Evolutionary conservation across 2,113 vertebrate species (phyloP).

Genomic region (Dipodomys merriami): DNA sequence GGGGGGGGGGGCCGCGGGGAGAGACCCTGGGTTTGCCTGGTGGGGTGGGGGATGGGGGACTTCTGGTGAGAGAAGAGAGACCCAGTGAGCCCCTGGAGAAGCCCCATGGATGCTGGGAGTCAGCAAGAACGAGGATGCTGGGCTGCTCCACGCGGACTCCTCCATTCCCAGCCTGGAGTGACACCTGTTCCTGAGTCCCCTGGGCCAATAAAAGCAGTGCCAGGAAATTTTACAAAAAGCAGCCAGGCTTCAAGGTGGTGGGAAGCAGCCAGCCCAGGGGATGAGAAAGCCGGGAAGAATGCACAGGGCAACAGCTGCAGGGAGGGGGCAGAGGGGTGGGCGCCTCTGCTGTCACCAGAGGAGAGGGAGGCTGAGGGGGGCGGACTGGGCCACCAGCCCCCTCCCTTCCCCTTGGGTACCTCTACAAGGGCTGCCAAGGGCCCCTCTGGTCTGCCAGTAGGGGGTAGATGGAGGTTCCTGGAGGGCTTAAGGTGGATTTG

Average conservation of each 20-base stretch:
- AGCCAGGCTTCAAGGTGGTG: slow-evolving; percentile 91
- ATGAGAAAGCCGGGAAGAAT: slow-evolving; percentile 96
- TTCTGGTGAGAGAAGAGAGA: no score
- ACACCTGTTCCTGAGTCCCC: slow-evolving; percentile 86
- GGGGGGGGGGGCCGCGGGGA: no score
- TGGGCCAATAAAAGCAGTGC: slow-evolving; percentile 88
- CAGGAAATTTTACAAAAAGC: slow-evolving; percentile 92
- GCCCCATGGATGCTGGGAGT: rapidly evolving
- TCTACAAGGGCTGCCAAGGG: not conserved
- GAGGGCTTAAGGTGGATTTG: not conserved
- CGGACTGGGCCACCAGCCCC: not conserved
- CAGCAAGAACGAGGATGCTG: not conserved
- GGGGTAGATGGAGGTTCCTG: not conserved
- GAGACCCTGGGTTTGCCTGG: no score
- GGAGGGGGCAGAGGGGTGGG: slow-evolving; percentile 66
- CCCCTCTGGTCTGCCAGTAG: not conserved
- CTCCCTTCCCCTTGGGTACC: not conserved
- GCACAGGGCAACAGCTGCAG: slow-evolving; percentile 92
- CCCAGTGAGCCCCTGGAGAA: no score
- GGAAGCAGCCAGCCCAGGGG: slow-evolving; percentile 85
- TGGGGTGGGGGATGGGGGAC: no score
- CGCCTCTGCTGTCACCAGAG: slow-evolving; percentile 58
- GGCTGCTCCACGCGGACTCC: not conserved
- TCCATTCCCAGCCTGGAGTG: slow-evolving; percentile 80
- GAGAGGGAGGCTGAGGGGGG: not conserved